Evolutionary conservation across 2,113 vertebrate species (phyloP).

Genomic region (Lophius piscatorius): DNA sequence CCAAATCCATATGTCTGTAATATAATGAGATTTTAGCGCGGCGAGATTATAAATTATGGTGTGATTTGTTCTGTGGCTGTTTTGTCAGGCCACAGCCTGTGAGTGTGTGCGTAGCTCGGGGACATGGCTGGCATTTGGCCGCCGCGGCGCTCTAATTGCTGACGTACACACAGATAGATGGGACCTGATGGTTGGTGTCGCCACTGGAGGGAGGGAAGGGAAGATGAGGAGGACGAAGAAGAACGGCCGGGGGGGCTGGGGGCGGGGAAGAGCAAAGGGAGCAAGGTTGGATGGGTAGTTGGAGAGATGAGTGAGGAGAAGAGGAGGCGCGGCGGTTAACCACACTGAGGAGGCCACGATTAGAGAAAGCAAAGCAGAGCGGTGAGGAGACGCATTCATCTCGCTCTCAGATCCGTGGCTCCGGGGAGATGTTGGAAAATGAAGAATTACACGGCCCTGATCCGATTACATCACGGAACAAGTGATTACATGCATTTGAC

Average conservation of each 20-base stretch:
- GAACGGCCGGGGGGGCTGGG: constrained; percentile 12
- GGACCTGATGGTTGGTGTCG: constrained; percentile 77
- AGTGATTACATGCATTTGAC: constrained; percentile 78
- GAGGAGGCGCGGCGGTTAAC: constrained; percentile 59
- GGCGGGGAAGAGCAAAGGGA: constrained; percentile 22
- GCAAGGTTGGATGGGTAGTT: constrained; percentile 32
- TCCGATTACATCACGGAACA: constrained; percentile 78
- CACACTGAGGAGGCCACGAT: constrained; percentile 57
- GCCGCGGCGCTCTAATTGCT: constrained; percentile 77
- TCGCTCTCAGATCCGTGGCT: constrained; percentile 68
- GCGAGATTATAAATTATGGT: constrained; percentile 77
- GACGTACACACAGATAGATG: constrained; percentile 79
- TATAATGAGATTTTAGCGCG: constrained; percentile 80
- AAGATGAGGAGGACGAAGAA: constrained; percentile 3
- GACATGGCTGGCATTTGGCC: constrained; percentile 80
- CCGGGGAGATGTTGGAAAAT: constrained; percentile 79
- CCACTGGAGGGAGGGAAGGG: constrained; percentile 57
- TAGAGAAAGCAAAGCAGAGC: constrained; percentile 49
- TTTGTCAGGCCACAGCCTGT: constrained; percentile 73
- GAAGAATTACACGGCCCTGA: constrained; percentile 79
- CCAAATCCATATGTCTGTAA: constrained; percentile 76
- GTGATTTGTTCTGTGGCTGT: constrained; percentile 77
- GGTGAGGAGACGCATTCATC: constrained; percentile 65
- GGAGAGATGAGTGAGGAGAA: constrained; percentile 51
- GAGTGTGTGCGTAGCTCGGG: constrained; percentile 68